phyloP scores from a whole-genome alignment of 2,888 invertebrate species.

The Agriopis aurantiaria region DNA sequence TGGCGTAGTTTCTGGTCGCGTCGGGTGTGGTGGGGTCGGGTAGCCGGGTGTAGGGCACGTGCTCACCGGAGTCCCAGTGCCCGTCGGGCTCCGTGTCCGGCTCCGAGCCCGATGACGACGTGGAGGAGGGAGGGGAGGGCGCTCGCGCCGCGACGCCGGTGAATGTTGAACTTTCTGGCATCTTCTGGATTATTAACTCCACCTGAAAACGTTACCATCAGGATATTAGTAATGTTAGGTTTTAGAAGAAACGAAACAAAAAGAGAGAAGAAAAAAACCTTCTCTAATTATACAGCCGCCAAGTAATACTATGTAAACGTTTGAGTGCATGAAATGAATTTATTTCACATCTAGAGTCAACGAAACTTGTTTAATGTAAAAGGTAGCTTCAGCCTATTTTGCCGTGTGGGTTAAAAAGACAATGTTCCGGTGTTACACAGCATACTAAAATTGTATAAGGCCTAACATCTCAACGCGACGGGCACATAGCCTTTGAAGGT shows the following conservation, averaged over 20 bases:
- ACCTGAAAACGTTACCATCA: constrained; percentile 73
- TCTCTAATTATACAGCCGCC: too few species aligned
- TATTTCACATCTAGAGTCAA: too few species aligned
- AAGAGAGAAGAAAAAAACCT: too few species aligned
- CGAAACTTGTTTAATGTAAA: too few species aligned
- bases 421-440: too few species aligned
- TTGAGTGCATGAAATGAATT: too few species aligned
- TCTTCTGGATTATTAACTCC: constrained; percentile 87
- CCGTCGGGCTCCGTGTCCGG: constrained; percentile 78
- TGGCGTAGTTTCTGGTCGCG: not conserved
- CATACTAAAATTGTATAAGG: too few species aligned
- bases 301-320: too few species aligned
- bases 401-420: too few species aligned
- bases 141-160: constrained; percentile 47
- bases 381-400: too few species aligned
- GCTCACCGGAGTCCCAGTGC: constrained; percentile 93
- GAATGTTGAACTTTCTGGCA: constrained; percentile 80
- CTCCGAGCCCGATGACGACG: constrained; percentile 69
- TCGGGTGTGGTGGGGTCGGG: not conserved
- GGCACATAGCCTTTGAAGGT: too few species aligned
- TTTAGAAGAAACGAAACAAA: not conserved
- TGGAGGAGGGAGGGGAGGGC: constrained; percentile 57
- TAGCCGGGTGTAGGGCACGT: constrained; percentile 32
- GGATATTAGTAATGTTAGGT: not conserved
- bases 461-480: too few species aligned